Evolutionary conservation across 2,888 invertebrate species (phyloP).

Genomic region (Agonum fuliginosum): DNA sequence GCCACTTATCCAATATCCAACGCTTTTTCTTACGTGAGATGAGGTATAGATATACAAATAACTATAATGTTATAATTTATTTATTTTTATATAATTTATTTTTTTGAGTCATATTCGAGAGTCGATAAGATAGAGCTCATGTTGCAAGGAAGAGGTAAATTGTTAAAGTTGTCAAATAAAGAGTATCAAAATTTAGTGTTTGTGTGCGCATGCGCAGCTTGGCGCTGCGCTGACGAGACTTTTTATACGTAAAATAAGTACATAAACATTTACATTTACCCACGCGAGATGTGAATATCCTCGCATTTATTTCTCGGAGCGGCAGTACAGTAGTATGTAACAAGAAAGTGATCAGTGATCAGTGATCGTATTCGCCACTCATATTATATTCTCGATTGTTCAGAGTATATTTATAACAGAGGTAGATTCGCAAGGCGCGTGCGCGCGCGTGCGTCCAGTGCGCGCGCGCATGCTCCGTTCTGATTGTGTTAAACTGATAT

Average conservation of each 20-base stretch:
- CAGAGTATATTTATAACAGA: conserved; percentile 56
- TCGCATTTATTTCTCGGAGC: conserved; percentile 56
- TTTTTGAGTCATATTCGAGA: no score
- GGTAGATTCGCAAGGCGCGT: conserved; percentile 50
- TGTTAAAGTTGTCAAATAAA: conserved; percentile 13
- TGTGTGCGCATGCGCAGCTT: conserved; percentile 18
- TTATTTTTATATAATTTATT: background rate
- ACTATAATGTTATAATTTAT: no score
- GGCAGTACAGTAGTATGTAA: conserved; percentile 53
- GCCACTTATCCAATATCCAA: no score
- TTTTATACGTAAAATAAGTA: conserved; percentile 58
- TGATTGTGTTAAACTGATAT: conserved; percentile 58
- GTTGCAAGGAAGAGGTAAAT: conserved; percentile 25
- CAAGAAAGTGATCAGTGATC: no score
- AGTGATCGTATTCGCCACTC: conserved; percentile 57
- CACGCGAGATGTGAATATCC: conserved; percentile 57
- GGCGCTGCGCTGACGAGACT: conserved; percentile 45
- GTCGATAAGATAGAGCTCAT: conserved; percentile 1
- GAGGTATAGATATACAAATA: no score
- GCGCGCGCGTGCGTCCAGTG: conserved; percentile 17
- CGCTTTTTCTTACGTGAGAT: no score
- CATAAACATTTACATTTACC: conserved; percentile 52
- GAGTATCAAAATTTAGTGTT: conserved; percentile 32
- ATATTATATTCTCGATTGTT: conserved; percentile 57
- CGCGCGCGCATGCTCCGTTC: conserved; percentile 39